Base-by-base conservation (phyloP, 2,888 invertebrate genomes). In the Pyrrhosoma nymphula region DNA sequence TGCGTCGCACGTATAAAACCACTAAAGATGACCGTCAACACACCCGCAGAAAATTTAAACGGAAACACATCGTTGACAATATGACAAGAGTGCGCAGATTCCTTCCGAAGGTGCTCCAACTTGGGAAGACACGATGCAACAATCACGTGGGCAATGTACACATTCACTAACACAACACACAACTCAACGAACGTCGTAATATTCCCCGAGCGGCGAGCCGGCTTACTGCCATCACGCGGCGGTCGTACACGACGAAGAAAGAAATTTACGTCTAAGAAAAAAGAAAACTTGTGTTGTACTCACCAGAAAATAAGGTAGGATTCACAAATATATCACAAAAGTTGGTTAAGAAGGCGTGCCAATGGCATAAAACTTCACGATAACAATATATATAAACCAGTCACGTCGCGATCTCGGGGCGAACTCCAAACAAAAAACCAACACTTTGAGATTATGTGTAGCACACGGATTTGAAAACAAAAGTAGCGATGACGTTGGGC, bases 281-380 rank as follows among this genome's bases (percentile, higher is more conserved):
- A 82, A 35, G 35, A 82, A 82, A 35, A 26, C 26, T 35, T 2
- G n/a, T 16, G 10, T 56, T 0, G 90, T 93, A 93, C 93, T 93
- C 93, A 93, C 93, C 93, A 93, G 69, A 93, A 55, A 69, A 93
- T 47, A 47, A 69, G 69, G 69, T 93, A 93, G 93, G 63, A 35
- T 39, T 69, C 93, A n/a, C 69, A 69, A 47, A 47, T 35, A 93
- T 93, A 93, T 93, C 93, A 93, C 93, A 93, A 93, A 18, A 69
- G 35, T 23, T 60, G 60, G 93, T 35, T 90, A 60, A 39, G 35
- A 69, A 69, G 63, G 47, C 91, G 91, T 89, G 89, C 47, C 89
- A 56, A 89, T 89, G 89, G 91, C 69, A 75, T 47, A 69, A 8
- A 69, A 75, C 93, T 75, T 63, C 93, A 75, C 69, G 35, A 39